Conservation (phyloP, 2,113 vertebrate species). For the Philantomba maxwellii region DNA sequence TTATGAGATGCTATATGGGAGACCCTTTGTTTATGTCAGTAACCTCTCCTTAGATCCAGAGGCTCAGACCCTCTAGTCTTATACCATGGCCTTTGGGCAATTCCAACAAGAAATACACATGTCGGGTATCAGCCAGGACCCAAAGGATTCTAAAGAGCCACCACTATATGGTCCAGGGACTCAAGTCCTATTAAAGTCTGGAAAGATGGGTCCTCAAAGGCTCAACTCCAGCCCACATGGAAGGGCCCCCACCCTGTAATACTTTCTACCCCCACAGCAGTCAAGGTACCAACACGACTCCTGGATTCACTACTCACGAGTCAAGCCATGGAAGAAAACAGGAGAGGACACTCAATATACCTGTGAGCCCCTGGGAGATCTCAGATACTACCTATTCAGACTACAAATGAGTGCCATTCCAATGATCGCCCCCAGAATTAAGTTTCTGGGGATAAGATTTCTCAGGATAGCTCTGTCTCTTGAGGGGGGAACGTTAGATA, state of each 20-base stretch:
- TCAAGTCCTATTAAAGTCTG: background rate
- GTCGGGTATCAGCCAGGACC: background rate
- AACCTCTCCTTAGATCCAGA: too few species aligned
- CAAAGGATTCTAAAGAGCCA: background rate
- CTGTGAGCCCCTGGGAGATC: background rate
- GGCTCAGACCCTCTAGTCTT: too few species aligned
- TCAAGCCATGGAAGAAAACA: background rate
- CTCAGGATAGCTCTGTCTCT: background rate
- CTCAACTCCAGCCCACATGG: background rate
- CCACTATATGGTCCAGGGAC: background rate
- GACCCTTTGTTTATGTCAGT: too few species aligned
- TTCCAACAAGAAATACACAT: background rate
- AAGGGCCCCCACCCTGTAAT: background rate
- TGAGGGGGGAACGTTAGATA: background rate
- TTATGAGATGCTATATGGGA: too few species aligned
- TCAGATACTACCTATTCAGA: background rate
- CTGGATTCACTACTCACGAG: background rate
- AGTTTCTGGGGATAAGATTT: background rate
- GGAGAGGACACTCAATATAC: background rate
- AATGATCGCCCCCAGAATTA: fast-evolving
- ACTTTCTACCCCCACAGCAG: background rate
- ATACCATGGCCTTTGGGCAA: too few species aligned
- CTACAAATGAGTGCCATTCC: background rate
- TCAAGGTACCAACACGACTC: background rate
- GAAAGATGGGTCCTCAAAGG: background rate